These are phyloP conservation scores for Eupelmus urozonus DNA, from an alignment of 2,888 invertebrate genomes.

Conservation along the genomic window DNA sequence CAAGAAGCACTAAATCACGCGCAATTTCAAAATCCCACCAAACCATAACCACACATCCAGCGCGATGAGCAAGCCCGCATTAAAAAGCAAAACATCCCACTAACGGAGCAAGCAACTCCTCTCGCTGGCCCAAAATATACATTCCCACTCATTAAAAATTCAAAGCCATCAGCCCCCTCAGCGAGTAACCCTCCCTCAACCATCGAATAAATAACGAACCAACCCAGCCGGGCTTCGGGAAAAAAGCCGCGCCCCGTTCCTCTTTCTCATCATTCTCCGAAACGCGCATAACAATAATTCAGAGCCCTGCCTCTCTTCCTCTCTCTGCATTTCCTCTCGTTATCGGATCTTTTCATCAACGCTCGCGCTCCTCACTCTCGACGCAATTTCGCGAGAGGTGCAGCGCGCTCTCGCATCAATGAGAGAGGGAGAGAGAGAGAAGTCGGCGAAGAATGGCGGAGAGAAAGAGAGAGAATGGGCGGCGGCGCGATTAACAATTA, in stretches of 20 bases:
- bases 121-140: no score
- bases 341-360: slow-evolving; percentile 55
- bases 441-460: neutral
- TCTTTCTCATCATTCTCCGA: slow-evolving; percentile 20
- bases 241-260: neutral
- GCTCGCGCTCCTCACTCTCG: neutral
- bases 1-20: no score
- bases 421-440: neutral
- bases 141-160: no score
- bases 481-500: slow-evolving; percentile 66
- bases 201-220: neutral
- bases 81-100: no score
- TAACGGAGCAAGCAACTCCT: no score
- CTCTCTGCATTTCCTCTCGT: slow-evolving; percentile 47
- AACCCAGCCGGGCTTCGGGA: neutral
- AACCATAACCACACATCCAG: neutral
- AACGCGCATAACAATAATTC: slow-evolving; percentile 37
- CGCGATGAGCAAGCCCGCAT: neutral
- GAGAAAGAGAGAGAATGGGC: slow-evolving; percentile 17
- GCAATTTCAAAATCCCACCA: no score
- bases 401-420: slow-evolving; percentile 40
- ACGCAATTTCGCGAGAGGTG: slow-evolving; percentile 42
- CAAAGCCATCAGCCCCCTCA: no score
- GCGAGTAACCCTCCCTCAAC: no score
- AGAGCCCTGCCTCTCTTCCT: neutral